Base-by-base conservation (phyloP, 2,113 vertebrate species). In the Dasyornis broadbenti region DNA sequence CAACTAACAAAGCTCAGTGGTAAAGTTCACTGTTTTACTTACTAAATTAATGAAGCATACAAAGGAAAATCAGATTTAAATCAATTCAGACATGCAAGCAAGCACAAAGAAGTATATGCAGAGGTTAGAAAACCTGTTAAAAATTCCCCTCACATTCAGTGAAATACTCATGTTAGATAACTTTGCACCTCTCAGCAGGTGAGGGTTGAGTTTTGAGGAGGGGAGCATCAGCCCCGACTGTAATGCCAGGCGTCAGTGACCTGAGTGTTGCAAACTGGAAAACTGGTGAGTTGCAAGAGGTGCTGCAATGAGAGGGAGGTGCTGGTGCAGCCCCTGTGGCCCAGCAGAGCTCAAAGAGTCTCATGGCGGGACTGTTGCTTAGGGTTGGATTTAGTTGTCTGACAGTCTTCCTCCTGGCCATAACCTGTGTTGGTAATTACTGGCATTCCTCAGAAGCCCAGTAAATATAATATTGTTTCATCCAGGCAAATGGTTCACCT, bases 221-320 rank as follows among this genome's bases (percentile, higher is more conserved):
- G 8, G 23, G 24, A 40, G 3, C 16, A 40, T 78, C 33, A 53
- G 28, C 28, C 45, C 33, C 31, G 31, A 27, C 9, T 7, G 11
- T 27, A 61, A 39, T 28, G 15, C 28, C 45, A 61, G 28, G 13
- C 53, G 53, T 78, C 5, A 1, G 23, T 28, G 23, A 11, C 47
- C 15, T 1, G 0, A 15, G 3, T 23, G 12, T 2, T 39, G 22
- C 10, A 45, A 53, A 53, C 6, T 15, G 5, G 23, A n/a, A 19
- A 53, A 39, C 6, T 61, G 23, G 33, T 17, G 24, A n/a, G 40
- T n/a, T 61, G 10, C 54, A 39, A 23, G 23, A 28, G 54, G 4
- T 13, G 8, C 10, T 45, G 56, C 19, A 20, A 45, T 13, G 8
- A 39, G 28, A 45, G 6, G 10, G 19, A 61, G 6, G 5, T 33